These are phyloP conservation scores for Oligia strigilis DNA, from an alignment of 2,888 invertebrate genomes.

Conservation along the genomic window DNA sequence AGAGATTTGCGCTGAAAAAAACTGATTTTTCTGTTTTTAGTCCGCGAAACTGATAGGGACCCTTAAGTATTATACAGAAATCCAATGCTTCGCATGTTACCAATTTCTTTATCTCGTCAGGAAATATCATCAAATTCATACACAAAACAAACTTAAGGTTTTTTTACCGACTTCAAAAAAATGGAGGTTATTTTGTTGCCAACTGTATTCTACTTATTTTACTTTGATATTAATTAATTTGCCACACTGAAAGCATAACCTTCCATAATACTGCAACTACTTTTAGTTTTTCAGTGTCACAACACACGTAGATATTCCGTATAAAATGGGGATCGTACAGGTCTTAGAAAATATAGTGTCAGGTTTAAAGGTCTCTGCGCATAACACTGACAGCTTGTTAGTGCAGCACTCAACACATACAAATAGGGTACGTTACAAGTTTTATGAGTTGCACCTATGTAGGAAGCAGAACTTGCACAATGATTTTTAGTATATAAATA, in stretches of 20 bases:
- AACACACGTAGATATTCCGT: not conserved
- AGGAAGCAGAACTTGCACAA: not conserved
- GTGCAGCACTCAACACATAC: slow-evolving; percentile 19
- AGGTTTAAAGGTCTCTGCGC: slow-evolving; percentile 22
- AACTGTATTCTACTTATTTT: not conserved
- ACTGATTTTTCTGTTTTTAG: no score
- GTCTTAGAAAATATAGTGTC: slow-evolving; percentile 27
- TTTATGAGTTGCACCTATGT: not conserved
- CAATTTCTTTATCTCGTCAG: no score
- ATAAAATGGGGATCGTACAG: not conserved
- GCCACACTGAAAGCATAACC: not conserved
- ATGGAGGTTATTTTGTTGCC: not conserved
- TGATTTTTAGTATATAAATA: not conserved
- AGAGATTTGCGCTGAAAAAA: no score
- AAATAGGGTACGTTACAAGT: slow-evolving; percentile 7
- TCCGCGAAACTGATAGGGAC: no score
- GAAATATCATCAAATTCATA: no score
- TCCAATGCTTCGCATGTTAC: no score
- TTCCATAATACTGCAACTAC: not conserved
- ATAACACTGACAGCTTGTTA: slow-evolving; percentile 48
- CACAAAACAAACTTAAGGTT: no score
- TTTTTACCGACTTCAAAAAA: no score
- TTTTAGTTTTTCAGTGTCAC: not conserved
- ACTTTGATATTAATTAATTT: not conserved
- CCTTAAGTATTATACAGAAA: no score